Conservation (phyloP, 2,113 vertebrate genomes). For the Synodontis membranacea region DNA sequence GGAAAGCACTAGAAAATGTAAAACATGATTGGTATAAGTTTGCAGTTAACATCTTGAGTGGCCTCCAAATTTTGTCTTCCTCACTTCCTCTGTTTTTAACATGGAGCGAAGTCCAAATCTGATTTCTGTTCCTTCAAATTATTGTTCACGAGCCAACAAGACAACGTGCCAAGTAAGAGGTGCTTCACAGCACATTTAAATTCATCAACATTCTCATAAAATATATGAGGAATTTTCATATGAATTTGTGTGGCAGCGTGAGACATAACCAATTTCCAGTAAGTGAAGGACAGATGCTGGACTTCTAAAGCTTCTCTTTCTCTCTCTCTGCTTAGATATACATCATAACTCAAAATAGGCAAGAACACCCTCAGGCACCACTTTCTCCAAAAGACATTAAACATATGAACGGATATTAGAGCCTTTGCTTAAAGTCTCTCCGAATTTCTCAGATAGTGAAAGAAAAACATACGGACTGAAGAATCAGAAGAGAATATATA, state of each 20-base stretch:
- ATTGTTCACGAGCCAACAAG: conserved; percentile 51
- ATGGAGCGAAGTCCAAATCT: conserved; percentile 49
- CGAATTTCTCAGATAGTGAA: conserved; percentile 41
- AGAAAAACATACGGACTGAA: conserved; percentile 17
- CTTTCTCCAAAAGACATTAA: conserved; percentile 61
- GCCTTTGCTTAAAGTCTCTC: conserved; percentile 50
- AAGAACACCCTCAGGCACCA: conserved; percentile 52
- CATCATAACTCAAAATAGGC: conserved; percentile 37
- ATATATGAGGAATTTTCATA: conserved; percentile 36
- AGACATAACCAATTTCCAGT: not conserved
- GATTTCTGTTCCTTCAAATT: conserved; percentile 51
- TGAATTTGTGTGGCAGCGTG: conserved; percentile 27
- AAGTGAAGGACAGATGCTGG: conserved; percentile 9
- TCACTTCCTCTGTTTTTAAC: conserved; percentile 49
- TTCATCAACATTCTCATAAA: conserved; percentile 43
- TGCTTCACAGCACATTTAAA: conserved; percentile 50
- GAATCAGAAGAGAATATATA: not conserved
- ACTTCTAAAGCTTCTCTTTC: too few relatives aligned
- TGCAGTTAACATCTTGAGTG: conserved; percentile 41
- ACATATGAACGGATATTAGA: conserved; percentile 71
- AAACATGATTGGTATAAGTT: conserved; percentile 31
- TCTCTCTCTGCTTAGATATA: conserved; percentile 30
- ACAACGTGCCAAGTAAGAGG: conserved; percentile 49
- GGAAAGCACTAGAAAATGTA: conserved; percentile 27
- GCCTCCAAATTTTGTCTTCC: conserved; percentile 44